A percentile compares a stretch with the other conserved stretches of the same genome.
Evolutionary conservation across 2,888 invertebrate species (phyloP).

Genomic region (Serrognathus titanus): DNA sequence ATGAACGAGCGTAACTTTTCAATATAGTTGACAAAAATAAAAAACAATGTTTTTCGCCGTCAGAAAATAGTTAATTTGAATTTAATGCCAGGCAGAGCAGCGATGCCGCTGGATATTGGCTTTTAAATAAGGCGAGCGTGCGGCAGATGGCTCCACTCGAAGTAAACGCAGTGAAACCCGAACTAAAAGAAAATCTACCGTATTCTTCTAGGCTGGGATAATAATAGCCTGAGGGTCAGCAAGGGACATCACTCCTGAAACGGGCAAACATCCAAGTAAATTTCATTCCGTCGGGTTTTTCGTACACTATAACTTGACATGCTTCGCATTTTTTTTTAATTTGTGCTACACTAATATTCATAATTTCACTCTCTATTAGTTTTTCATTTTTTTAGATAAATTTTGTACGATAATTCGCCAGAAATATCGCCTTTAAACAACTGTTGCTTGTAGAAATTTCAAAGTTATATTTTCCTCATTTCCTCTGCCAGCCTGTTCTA

Average conservation of each 20-base stretch:
- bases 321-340: neutral
- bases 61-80: neutral
- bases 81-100: neutral
- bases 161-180: neutral
- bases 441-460: too few species aligned
- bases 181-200: neutral
- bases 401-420: too few species aligned
- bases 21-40: too few species aligned
- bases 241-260: conserved; percentile 16
- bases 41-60: too few species aligned
- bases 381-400: too few species aligned
- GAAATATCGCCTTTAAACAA: too few species aligned
- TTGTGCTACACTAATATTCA: neutral
- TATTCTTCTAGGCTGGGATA: conserved; percentile 11
- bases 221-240: conserved; percentile 19
- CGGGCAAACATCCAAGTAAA: conserved; percentile 17
- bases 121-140: neutral
- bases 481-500: too few species aligned
- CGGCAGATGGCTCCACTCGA: neutral
- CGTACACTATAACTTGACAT: too few species aligned
- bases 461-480: too few species aligned
- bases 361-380: too few species aligned
- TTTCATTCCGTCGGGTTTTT: neutral
- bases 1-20: too few species aligned
- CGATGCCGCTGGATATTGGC: neutral